Percentiles rank a stretch among this genome's conserved stretches.
These are phyloP conservation scores for Hippocampus comes DNA, from an alignment of 2,113 vertebrate genomes.

Conservation along the genomic window DNA sequence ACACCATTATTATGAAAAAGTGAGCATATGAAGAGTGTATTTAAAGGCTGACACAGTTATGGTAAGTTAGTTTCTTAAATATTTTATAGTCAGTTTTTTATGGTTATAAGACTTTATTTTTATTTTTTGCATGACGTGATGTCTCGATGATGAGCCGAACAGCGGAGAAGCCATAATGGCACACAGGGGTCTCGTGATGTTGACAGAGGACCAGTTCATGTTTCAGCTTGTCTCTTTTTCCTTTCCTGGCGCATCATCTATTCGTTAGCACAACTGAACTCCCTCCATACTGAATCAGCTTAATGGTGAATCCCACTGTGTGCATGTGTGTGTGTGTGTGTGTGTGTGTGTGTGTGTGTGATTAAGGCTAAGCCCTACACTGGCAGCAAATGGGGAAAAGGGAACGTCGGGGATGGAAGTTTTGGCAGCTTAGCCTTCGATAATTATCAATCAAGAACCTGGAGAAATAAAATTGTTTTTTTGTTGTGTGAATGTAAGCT, in stretches of 20 bases:
- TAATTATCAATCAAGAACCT: constrained; percentile 16
- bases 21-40: too few relatives aligned
- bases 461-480: constrained; percentile 4
- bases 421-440: constrained; percentile 24
- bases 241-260: constrained; percentile 27
- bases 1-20: neutral
- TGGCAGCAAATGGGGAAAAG: constrained; percentile 41
- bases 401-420: constrained; percentile 31
- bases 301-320: constrained; percentile 65
- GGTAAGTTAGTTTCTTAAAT: too few relatives aligned
- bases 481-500: neutral
- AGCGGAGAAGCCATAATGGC: constrained; percentile 13
- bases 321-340: constrained; percentile 12
- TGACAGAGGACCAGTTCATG: constrained; percentile 51
- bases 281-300: constrained; percentile 64
- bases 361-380: constrained; percentile 46
- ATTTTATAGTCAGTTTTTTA: too few relatives aligned
- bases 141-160: constrained; percentile 1
- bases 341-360: constrained; percentile 8
- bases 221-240: constrained; percentile 55
- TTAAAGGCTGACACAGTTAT: too few relatives aligned
- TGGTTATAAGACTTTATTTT: neutral
- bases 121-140: neutral
- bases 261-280: constrained; percentile 31
- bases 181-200: constrained; percentile 29